A percentile compares a stretch with the other conserved stretches of the same genome.
phyloP scores from a whole-genome alignment of 1,140 invertebrate genomes.

The Antheraea mylitta region DNA sequence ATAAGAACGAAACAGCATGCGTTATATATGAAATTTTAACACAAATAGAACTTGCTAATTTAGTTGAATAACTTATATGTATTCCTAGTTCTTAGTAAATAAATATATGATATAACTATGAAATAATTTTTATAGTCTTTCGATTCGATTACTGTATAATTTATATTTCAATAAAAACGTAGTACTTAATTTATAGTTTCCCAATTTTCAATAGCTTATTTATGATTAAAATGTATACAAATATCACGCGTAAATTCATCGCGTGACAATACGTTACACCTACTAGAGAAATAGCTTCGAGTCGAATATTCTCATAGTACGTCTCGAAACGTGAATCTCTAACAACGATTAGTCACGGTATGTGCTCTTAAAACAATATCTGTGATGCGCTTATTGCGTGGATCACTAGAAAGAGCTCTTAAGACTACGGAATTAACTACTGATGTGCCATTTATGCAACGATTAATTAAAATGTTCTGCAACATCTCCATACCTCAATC shows the following conservation, averaged over 20 bases:
- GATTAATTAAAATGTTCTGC: neutral
- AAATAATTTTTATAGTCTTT: too few species aligned
- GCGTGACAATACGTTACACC: neutral
- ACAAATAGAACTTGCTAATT: constrained; percentile 7
- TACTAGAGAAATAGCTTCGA: neutral
- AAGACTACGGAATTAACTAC: neutral
- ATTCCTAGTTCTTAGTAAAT: neutral
- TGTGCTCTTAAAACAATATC: constrained; percentile 2
- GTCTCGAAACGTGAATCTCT: neutral
- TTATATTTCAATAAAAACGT: too few species aligned
- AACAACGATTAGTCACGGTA: constrained; percentile 5
- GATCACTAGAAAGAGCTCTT: neutral
- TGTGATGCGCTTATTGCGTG: constrained; percentile 1
- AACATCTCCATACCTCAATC: neutral
- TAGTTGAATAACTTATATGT: neutral
- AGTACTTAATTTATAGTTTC: too few species aligned
- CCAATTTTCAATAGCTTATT: too few species aligned
- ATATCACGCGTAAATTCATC: neutral
- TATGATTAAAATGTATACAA: too few species aligned
- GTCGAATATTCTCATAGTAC: neutral
- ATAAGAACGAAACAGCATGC: neutral
- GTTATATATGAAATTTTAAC: constrained; percentile 8
- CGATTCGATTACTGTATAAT: too few species aligned
- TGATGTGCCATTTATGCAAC: neutral
- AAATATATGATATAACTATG: neutral